Conservation (phyloP, 1,140 invertebrate species). For the Penaeus indicus region DNA sequence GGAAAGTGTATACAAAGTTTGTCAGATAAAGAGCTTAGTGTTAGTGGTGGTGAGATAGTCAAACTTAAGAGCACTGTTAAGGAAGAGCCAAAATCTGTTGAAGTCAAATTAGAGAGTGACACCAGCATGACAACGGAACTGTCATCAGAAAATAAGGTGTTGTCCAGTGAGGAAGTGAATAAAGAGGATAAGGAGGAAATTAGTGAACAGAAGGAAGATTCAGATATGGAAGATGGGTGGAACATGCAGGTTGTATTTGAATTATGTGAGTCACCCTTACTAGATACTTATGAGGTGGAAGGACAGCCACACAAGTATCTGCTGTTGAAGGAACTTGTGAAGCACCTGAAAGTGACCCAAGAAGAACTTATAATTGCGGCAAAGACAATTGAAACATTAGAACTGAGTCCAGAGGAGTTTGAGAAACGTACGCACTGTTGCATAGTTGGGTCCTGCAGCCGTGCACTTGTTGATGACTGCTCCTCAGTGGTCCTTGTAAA, state of each 20-base stretch:
- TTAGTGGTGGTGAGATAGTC: too few species aligned
- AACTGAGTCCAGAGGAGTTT: slow-evolving; percentile 51
- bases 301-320: slow-evolving; percentile 47
- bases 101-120: too few species aligned
- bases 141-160: slow-evolving; percentile 1
- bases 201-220: slow-evolving; percentile 12
- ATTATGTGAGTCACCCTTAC: slow-evolving; percentile 33
- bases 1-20: too few species aligned
- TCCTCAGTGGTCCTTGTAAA: slow-evolving; percentile 41
- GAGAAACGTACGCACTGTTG: slow-evolving; percentile 41
- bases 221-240: slow-evolving; percentile 2
- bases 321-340: slow-evolving; percentile 38
- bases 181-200: slow-evolving; percentile 11
- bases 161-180: not conserved
- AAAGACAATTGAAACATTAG: slow-evolving; percentile 47
- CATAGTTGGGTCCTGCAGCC: slow-evolving; percentile 38
- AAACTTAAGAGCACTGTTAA: too few species aligned
- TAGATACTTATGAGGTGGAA: slow-evolving; percentile 46
- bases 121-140: too few species aligned
- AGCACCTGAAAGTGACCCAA: slow-evolving; percentile 35
- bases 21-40: too few species aligned
- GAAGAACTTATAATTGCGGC: slow-evolving; percentile 41
- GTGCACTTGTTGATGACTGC: slow-evolving; percentile 24
- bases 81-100: too few species aligned
- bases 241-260: slow-evolving; percentile 5